Conservation (phyloP, 2,888 invertebrate genomes). For the Autographa gamma region DNA sequence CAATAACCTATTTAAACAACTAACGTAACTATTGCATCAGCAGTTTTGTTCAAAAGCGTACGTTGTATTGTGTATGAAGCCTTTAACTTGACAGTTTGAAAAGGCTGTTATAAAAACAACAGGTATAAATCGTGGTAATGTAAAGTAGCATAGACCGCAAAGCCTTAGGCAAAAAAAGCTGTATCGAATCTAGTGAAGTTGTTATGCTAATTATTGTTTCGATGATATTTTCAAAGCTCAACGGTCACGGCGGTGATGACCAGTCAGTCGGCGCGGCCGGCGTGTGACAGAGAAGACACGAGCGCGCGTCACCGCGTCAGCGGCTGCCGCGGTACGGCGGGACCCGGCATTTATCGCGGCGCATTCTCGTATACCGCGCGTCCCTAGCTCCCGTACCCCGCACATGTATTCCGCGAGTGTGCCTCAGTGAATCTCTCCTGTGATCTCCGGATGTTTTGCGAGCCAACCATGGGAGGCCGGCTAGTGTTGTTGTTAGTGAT, state of each 20-base stretch:
- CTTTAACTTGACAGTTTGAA: slow-evolving; percentile 37
- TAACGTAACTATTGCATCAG: slow-evolving; percentile 37
- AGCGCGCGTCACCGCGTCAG: slow-evolving; percentile 72
- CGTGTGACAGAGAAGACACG: slow-evolving; percentile 74
- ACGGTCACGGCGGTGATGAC: slow-evolving; percentile 76
- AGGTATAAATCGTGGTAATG: slow-evolving; percentile 30
- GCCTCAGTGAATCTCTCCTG: slow-evolving; percentile 69
- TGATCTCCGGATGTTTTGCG: slow-evolving; percentile 72
- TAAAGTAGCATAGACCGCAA: slow-evolving; percentile 19
- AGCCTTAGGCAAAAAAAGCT: slow-evolving; percentile 37
- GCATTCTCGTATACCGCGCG: slow-evolving; percentile 73
- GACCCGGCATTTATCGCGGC: slow-evolving; percentile 80
- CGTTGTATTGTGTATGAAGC: slow-evolving; percentile 28
- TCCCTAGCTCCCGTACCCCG: slow-evolving; percentile 52
- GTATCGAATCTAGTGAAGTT: slow-evolving; percentile 32
- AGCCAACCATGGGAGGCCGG: slow-evolving; percentile 76
- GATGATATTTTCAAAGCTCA: slow-evolving; percentile 72
- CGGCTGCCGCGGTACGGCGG: slow-evolving; percentile 72
- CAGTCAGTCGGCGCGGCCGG: slow-evolving; percentile 67
- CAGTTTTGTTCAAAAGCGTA: slow-evolving; percentile 23
- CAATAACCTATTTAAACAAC: slow-evolving; percentile 22
- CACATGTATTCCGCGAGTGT: slow-evolving; percentile 80
- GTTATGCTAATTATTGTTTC: slow-evolving; percentile 43
- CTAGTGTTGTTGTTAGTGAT: slow-evolving; percentile 82
- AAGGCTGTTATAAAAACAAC: slow-evolving; percentile 32